These are phyloP conservation scores for Montifringilla adamsi DNA, from an alignment of 2,113 vertebrate genomes.

Conservation along the genomic window DNA sequence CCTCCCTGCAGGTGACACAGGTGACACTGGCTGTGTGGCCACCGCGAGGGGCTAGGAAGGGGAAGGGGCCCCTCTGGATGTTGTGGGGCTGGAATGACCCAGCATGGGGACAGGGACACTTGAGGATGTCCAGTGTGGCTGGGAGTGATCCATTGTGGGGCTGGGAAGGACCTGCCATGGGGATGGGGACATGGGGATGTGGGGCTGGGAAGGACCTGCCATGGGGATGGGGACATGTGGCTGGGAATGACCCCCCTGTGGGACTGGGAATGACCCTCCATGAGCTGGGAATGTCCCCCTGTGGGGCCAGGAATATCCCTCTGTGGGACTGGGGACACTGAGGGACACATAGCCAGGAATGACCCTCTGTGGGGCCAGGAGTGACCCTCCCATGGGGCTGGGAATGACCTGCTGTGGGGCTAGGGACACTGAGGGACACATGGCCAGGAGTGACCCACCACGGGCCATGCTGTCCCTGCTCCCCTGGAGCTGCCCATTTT, in stretches of 20 bases:
- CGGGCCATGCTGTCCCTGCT: neutral
- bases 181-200: neutral
- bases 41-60: neutral
- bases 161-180: neutral
- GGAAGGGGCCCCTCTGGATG: neutral
- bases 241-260: too few species aligned
- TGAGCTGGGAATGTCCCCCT: too few species aligned
- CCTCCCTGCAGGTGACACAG: conserved; percentile 63
- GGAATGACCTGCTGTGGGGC: neutral
- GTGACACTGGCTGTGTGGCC: accelerated
- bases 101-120: neutral
- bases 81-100: neutral
- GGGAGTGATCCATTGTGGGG: neutral
- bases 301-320: too few species aligned
- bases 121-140: too few species aligned
- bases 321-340: neutral
- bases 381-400: neutral
- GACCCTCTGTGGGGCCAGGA: neutral
- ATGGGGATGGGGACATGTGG: neutral
- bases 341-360: neutral
- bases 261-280: neutral
- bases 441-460: neutral
- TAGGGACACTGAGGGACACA: neutral
- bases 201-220: neutral
- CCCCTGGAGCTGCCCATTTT: neutral